Conservation (phyloP, 2,888 invertebrate genomes). For the Meta bourneti region DNA sequence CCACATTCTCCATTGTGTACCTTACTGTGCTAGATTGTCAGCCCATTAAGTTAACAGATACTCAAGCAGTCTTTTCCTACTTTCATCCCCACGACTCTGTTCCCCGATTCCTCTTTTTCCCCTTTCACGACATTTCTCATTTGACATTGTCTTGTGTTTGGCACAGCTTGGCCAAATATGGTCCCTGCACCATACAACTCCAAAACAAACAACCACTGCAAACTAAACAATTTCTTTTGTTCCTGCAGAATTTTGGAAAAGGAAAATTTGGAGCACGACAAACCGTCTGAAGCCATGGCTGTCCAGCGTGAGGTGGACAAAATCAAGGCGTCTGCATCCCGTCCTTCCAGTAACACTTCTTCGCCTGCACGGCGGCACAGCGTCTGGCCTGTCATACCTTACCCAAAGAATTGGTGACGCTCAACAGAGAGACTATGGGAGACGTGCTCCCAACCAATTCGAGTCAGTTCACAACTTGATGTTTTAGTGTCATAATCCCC, state of each 20-base stretch:
- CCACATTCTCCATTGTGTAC: too few species aligned
- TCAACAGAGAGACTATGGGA: constrained; percentile 22
- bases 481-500: constrained; percentile 46
- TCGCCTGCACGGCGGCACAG: constrained; percentile 65
- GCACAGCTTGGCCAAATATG: too few species aligned
- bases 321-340: constrained; percentile 60
- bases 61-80: too few species aligned
- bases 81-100: too few species aligned
- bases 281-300: constrained; percentile 33
- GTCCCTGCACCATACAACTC: too few species aligned
- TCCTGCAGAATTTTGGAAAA: constrained; percentile 67
- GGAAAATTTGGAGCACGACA: constrained; percentile 61
- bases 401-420: constrained; percentile 71
- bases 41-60: too few species aligned
- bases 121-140: too few species aligned
- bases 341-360: constrained; percentile 55
- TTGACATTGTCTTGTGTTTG: too few species aligned
- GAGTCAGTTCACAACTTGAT: constrained; percentile 21
- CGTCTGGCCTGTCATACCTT: constrained; percentile 68
- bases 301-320: constrained; percentile 69
- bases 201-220: too few species aligned
- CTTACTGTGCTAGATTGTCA: too few species aligned
- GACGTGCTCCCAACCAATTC: not conserved
- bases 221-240: not conserved
- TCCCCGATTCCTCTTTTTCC: too few species aligned